Evolutionary conservation across 2,797 vertebrate genomes (phyloP).

Genomic region (Pangasius djambal): DNA sequence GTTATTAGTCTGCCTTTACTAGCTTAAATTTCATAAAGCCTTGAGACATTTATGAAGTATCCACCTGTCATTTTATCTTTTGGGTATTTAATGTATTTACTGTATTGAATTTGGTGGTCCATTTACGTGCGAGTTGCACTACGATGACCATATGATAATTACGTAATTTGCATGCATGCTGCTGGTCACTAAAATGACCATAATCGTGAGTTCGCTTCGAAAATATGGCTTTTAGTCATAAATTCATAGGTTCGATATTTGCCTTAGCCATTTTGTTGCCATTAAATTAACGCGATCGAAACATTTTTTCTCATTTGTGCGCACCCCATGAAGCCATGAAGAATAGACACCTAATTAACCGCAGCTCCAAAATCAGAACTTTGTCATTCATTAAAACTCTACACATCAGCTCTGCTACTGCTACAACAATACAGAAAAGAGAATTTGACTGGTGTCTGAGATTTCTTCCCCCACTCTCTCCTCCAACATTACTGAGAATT

Average conservation of each 20-base stretch:
- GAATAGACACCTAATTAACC: not conserved
- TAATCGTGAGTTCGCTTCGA: not conserved
- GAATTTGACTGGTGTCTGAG: not conserved
- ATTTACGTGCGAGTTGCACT: not conserved
- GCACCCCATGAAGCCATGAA: not conserved
- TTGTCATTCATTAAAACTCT: not conserved
- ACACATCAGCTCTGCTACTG: too few species aligned
- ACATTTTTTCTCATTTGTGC: not conserved
- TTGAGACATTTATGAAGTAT: not conserved
- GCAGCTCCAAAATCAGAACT: not conserved
- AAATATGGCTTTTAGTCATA: not conserved
- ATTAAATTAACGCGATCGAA: not conserved
- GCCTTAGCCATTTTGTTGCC: not conserved
- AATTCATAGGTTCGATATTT: not conserved
- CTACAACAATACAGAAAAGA: not conserved
- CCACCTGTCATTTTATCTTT: not conserved
- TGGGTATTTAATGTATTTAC: not conserved
- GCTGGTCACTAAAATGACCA: not conserved
- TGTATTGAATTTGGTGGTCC: not conserved
- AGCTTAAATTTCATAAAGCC: not conserved
- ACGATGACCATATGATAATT: not conserved
- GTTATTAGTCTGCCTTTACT: not conserved
- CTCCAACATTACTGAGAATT: constrained; percentile 42
- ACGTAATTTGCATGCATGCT: not conserved
- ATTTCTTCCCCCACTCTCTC: constrained; percentile 31